These are phyloP conservation scores for Cyprinodon variegatus DNA, from an alignment of 2,113 vertebrate species.

Conservation along the genomic window DNA sequence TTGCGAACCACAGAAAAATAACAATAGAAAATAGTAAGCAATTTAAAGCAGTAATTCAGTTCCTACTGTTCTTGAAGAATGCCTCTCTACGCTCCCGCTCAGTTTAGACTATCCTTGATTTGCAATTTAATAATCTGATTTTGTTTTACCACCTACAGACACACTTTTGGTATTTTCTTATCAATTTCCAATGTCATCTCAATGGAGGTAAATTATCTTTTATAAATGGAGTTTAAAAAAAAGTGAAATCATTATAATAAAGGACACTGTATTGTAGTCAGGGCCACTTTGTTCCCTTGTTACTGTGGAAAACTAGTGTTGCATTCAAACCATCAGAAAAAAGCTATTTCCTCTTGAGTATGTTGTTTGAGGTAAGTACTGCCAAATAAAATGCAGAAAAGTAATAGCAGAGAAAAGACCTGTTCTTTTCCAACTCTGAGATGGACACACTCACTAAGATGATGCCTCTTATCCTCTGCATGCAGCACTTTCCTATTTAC, in stretches of 20 bases:
- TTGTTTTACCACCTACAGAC: too few relatives aligned
- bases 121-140: too few relatives aligned
- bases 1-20: too few relatives aligned
- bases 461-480: constrained; percentile 1
- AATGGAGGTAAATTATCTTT: not conserved
- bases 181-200: not conserved
- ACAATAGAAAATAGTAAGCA: too few relatives aligned
- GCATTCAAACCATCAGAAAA: not conserved
- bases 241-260: not conserved
- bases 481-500: constrained; percentile 1
- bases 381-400: constrained; percentile 17
- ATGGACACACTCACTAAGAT: constrained; percentile 1
- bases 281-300: not conserved
- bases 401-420: constrained; percentile 7
- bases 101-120: too few relatives aligned
- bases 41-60: too few relatives aligned
- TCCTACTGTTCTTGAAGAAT: too few relatives aligned
- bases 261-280: not conserved
- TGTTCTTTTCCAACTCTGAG: constrained; percentile 22
- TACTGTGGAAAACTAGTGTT: constrained; percentile 7
- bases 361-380: constrained; percentile 25
- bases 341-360: constrained; percentile 17
- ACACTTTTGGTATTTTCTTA: too few relatives aligned
- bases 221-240: too few relatives aligned
- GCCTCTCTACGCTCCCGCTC: too few relatives aligned